phyloP scores from a whole-genome alignment of 53 echinoderm and acorn worm species.

The Echinometra lucunter region DNA sequence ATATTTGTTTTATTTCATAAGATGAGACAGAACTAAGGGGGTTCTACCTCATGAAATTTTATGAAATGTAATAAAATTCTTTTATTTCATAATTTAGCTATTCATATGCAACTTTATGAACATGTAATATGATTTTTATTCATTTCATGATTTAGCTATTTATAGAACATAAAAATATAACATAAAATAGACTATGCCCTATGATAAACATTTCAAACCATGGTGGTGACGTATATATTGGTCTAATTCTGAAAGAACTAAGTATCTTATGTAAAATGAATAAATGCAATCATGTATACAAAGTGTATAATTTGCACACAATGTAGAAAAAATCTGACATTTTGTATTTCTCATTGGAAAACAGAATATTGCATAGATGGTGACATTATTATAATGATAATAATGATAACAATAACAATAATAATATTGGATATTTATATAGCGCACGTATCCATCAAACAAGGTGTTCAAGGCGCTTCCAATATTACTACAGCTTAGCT shows the following conservation, averaged over 20 bases:
- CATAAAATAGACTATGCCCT: not conserved
- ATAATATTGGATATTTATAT: no score
- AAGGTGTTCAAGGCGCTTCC: no score
- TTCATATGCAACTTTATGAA: not conserved
- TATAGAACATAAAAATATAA: not conserved
- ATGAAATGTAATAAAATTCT: not conserved
- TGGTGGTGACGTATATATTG: not conserved
- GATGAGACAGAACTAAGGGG: not conserved
- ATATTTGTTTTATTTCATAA: not conserved
- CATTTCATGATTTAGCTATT: not conserved
- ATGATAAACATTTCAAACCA: not conserved
- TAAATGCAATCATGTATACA: not conserved
- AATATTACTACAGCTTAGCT: no score
- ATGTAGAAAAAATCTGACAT: not conserved
- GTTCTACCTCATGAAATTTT: not conserved
- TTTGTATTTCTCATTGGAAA: not conserved
- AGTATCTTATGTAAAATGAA: not conserved
- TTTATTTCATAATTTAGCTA: not conserved
- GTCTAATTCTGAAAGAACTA: not conserved
- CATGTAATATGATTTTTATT: not conserved
- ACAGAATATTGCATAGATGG: not conserved
- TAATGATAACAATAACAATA: no score
- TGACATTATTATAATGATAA: not conserved
- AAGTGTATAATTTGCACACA: not conserved
- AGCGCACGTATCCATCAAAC: no score